Base-by-base conservation (phyloP, 1,140 invertebrate genomes). In the Eupeodes corollae region DNA sequence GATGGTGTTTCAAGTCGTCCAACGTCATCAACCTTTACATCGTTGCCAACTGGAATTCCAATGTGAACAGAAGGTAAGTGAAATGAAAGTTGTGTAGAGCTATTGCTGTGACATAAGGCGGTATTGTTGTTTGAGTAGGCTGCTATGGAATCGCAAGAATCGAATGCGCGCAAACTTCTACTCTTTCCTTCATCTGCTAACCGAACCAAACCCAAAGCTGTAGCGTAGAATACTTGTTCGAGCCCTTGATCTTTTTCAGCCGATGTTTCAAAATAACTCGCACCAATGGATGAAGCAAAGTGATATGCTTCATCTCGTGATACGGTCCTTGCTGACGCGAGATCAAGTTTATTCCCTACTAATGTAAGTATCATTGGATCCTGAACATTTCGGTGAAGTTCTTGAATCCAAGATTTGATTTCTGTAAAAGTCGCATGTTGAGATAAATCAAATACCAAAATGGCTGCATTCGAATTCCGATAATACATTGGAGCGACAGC, bases 401-500 rank as follows among this genome's bases (percentile, higher is more conserved):
- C 87, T 57, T 77, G 79, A 2, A 89, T 81, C 88, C 88, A 91
- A 5, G 68, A 71, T 68, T 91, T 86, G 37, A 89, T 80, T 18
- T 81, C 76, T 9, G 71, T 62, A 59, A 90, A 92, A 19, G 81
- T 83, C 42, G 72, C 70, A 44, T 78, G 70, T 49, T 83, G 78
- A 1, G 88, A 89, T 38, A 94, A 76, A 68, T 94, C 90, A 65
- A 89, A 94, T 0, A 92, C 83, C 42, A 94, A 70, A 40, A 93
- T 76, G 3, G 88, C 88, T 3, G 86, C 89, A 59, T 89, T 88
- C 0, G 90, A 86, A 56, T 90, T 89, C 56, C 90, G 73, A 67
- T 93, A 94, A 66, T 94, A 94, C 85, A 93, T 91, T 6, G 90
- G 90, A 1, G 87, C 87, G 76, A 94, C 83, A 0, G 89, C 82